Base-by-base conservation (phyloP, 1,140 invertebrate genomes). In the Tachypleus tridentatus region DNA sequence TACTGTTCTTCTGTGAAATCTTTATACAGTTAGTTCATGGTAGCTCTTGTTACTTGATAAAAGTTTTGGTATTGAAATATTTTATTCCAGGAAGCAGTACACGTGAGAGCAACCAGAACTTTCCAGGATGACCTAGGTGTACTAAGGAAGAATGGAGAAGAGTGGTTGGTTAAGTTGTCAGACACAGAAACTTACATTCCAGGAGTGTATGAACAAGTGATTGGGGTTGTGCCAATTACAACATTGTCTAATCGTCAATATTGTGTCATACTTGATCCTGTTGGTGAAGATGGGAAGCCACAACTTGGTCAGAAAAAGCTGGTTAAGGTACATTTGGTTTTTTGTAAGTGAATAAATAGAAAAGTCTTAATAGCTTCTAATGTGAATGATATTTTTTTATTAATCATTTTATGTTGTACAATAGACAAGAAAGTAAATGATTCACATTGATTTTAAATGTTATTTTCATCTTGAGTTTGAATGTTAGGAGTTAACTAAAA, bases 141-240 rank as follows among this genome's bases (percentile, higher is more conserved):
- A 6, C 65, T 66, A 2, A 66, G 80, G n/a, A 80, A 80, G 67
- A 80, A 79, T 72, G 80, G 80, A 53, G 80, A 82, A 69, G 80
- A 82, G 69, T 82, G 80, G 80, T 65, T 82, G 49, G 76, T 82
- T 48, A 80, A 74, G 56, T 72, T 78, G 66, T 66, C 69, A 3
- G 79, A 79, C 64, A 77, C 77, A 50, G 80, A 82, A 70, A 77
- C 77, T 10, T 79, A 80, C 68, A 82, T 82, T 65, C 80, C 80
- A 49, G 74, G 75, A 69, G 80, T 82, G 0, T 80, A 81, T 71
- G 80, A 81, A 70, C 74, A 79, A 73, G 78, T 82, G 5, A 72
- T 80, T 60, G 77, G 76, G 52, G 74, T 77, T 3, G 74, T 79
- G 8, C 70, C 76, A 60, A 79, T 81, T 50, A 80, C 76, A 4